phyloP scores from a whole-genome alignment of 2,113 vertebrate species.

The Pollachius pollachius region DNA sequence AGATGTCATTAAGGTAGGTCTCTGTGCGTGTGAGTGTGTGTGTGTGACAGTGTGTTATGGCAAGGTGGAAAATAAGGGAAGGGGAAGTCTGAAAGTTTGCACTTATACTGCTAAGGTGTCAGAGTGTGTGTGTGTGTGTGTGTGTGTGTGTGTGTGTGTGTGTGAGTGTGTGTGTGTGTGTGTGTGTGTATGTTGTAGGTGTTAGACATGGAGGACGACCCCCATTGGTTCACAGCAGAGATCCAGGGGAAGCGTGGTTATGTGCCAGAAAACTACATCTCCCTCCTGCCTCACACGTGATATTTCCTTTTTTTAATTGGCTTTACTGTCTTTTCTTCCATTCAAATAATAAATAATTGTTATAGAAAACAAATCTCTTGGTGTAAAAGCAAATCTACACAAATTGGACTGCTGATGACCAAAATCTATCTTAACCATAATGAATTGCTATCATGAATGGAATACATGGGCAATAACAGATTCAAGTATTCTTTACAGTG shows the following conservation, averaged over 20 bases:
- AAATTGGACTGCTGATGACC: no score
- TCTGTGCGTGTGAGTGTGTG: constrained; percentile 7
- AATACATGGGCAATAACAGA: no score
- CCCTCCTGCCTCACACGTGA: constrained; percentile 87
- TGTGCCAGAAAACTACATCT: constrained; percentile 92
- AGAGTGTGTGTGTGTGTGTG: not conserved
- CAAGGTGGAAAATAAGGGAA: not conserved
- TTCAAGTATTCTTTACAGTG: no score
- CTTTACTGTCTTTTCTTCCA: not conserved
- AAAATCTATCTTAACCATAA: no score
- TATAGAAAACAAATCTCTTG: not conserved
- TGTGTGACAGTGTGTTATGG: constrained; percentile 13
- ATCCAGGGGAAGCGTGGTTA: constrained; percentile 83
- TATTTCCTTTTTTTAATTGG: constrained; percentile 35
- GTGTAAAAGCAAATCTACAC: no score
- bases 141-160: constrained; percentile 6
- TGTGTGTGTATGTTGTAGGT: constrained; percentile 72
- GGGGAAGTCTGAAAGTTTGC: not conserved
- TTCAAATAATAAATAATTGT: not conserved
- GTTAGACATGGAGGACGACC: constrained; percentile 93
- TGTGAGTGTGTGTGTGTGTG: constrained; percentile 10
- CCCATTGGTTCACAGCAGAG: constrained; percentile 92
- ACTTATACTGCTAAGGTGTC: not conserved
- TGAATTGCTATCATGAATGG: no score
- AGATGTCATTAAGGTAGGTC: constrained; percentile 84